phyloP scores from a whole-genome alignment of 2,888 invertebrate species.

The Bugula neritina region DNA sequence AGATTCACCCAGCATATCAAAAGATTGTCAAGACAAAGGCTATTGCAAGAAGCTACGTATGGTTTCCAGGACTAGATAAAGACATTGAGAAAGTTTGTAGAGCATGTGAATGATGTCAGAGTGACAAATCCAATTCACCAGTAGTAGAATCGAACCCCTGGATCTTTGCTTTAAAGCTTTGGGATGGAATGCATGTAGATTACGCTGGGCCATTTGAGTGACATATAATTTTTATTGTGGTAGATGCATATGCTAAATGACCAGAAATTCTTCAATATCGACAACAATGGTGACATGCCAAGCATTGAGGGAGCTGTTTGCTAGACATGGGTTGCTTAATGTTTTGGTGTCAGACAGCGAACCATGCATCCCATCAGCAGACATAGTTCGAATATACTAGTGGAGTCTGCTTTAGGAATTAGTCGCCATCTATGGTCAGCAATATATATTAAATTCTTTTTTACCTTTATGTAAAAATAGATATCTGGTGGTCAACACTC shows the following conservation, averaged over 20 bases:
- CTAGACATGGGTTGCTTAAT: not conserved
- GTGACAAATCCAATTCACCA: not conserved
- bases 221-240: not conserved
- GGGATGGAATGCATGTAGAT: not conserved
- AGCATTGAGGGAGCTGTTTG: not conserved
- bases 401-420: too few species aligned
- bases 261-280: not conserved
- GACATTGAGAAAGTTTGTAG: not conserved
- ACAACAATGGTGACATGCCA: not conserved
- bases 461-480: too few species aligned
- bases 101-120: not conserved
- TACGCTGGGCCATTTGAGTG: not conserved
- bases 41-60: not conserved
- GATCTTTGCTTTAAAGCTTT: not conserved
- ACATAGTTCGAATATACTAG: too few species aligned
- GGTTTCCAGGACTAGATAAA: not conserved
- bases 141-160: not conserved
- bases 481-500: too few species aligned
- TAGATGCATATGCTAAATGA: slow-evolving; percentile 17
- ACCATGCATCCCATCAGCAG: not conserved
- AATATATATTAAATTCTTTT: too few species aligned
- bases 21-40: not conserved
- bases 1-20: not conserved
- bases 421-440: too few species aligned
- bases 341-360: slow-evolving; percentile 7